These are phyloP conservation scores for Colossoma macropomum DNA, from an alignment of 2,113 vertebrate genomes.

Conservation along the genomic window DNA sequence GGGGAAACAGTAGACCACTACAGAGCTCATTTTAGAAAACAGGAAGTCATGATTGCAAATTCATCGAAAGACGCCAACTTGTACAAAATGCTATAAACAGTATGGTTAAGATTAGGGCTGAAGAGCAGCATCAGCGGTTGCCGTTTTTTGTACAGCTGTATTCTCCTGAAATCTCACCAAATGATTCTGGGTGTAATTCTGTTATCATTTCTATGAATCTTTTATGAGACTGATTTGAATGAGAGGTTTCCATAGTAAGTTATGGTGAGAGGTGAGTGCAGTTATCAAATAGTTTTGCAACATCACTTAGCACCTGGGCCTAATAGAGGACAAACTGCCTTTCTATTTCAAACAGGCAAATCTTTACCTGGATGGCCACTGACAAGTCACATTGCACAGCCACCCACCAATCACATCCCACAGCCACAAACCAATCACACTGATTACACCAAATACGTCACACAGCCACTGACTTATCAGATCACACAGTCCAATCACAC, in stretches of 20 bases:
- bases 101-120: background rate
- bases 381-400: no score
- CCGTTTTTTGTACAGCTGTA: background rate
- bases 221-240: background rate
- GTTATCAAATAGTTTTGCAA: background rate
- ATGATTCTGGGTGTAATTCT: background rate
- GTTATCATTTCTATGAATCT: background rate
- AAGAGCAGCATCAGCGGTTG: background rate
- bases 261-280: background rate
- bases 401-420: no score
- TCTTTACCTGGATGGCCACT: no score
- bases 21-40: background rate
- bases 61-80: background rate
- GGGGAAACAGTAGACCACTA: background rate
- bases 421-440: no score
- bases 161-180: background rate
- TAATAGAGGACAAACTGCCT: no score
- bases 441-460: background rate
- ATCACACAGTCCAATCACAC: background rate
- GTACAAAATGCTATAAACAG: background rate
- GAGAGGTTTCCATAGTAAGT: background rate
- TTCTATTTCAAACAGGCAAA: no score
- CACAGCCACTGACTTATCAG: background rate
- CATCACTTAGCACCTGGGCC: no score
- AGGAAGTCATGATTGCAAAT: constrained; percentile 17